phyloP scores from a whole-genome alignment of 1,140 invertebrate species.

The Sitobion miscanthi region DNA sequence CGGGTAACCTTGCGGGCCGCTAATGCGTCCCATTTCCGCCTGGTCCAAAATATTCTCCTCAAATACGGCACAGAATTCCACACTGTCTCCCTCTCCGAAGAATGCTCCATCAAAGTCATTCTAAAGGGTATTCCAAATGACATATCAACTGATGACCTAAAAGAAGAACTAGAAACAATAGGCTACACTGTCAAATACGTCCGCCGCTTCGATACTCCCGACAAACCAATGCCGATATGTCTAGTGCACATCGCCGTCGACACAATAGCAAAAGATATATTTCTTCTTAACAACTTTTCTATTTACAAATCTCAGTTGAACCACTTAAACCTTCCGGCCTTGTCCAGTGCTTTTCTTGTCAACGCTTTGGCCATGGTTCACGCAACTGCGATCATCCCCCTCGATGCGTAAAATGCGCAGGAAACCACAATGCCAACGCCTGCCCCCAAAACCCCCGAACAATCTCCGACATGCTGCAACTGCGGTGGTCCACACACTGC shows the following conservation, averaged over 20 bases:
- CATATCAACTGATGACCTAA: too few relatives aligned
- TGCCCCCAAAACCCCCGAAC: not conserved
- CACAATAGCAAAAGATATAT: not conserved
- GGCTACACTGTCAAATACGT: too few relatives aligned
- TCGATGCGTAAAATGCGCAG: not conserved
- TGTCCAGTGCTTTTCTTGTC: not conserved
- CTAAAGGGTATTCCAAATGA: too few relatives aligned
- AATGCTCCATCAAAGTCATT: too few relatives aligned
- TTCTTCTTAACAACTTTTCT: not conserved
- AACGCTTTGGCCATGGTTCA: not conserved
- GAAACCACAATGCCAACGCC: not conserved
- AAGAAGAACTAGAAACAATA: too few relatives aligned
- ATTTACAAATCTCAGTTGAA: not conserved
- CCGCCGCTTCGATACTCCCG: not conserved
- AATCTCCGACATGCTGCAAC: not conserved
- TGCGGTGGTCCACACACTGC: not conserved
- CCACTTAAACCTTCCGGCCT: not conserved
- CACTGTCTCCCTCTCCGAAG: too few relatives aligned
- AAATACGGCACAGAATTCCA: too few relatives aligned
- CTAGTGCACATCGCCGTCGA: not conserved
- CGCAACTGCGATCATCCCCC: not conserved
- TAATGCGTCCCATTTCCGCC: too few relatives aligned
- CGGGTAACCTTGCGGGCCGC: too few relatives aligned
- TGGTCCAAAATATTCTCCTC: too few relatives aligned
- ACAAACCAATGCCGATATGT: not conserved